Percentiles rank a stretch among this genome's conserved stretches.
These are phyloP conservation scores for Nomada hirtipes DNA, from an alignment of 2,888 invertebrate species.

Conservation along the genomic window DNA sequence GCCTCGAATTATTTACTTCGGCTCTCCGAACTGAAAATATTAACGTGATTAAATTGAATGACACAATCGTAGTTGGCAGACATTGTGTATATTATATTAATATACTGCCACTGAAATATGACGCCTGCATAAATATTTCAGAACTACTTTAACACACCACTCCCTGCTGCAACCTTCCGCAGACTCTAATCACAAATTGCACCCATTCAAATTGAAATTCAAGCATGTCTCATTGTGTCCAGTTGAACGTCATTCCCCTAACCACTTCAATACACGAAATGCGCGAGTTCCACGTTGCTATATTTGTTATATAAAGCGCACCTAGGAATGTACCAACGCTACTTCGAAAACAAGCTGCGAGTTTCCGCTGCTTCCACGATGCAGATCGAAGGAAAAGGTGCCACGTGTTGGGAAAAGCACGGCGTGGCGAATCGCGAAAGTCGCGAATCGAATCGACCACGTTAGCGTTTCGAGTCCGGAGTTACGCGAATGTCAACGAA, in stretches of 20 bases:
- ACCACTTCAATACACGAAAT: not conserved
- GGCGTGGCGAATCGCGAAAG: conserved; percentile 25
- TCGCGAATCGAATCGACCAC: conserved; percentile 28
- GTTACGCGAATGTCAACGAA: conserved; percentile 39
- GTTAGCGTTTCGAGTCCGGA: conserved; percentile 36
- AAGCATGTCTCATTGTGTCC: not conserved
- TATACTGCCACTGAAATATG: too few relatives aligned
- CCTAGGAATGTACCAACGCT: not conserved
- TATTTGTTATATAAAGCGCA: not conserved
- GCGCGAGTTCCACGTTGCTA: too few relatives aligned
- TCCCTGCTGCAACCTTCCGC: not conserved
- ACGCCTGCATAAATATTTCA: too few relatives aligned
- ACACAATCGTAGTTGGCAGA: too few relatives aligned
- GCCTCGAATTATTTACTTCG: too few relatives aligned
- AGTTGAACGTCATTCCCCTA: not conserved
- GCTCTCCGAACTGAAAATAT: too few relatives aligned
- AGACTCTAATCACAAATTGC: not conserved
- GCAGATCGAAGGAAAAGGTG: not conserved
- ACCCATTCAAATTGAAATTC: not conserved
- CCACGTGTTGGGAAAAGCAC: not conserved
- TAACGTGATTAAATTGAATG: too few relatives aligned
- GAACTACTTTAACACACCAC: too few relatives aligned
- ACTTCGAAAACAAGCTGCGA: not conserved
- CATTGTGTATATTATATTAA: too few relatives aligned
- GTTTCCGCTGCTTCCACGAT: conserved; percentile 2